A percentile compares a stretch with the other conserved stretches of the same genome.
Conservation (phyloP, 1,140 invertebrate species). For the Cyphomyrmex costatus region DNA sequence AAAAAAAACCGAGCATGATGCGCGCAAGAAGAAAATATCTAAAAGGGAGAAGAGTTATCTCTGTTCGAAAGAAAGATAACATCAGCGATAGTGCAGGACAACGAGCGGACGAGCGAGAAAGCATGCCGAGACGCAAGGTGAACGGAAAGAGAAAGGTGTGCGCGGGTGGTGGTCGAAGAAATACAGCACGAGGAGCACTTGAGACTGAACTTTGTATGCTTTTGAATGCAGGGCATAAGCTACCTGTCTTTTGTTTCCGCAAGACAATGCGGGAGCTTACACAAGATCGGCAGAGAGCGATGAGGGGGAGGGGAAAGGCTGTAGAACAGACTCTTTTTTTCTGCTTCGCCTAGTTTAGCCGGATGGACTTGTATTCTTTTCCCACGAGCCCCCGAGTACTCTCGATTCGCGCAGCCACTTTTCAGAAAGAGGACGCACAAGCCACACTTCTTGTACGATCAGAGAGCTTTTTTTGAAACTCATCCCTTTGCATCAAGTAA, state of each 20-base stretch:
- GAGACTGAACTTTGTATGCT: constrained; percentile 82
- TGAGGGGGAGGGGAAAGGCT: neutral
- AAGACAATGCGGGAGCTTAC: constrained; percentile 80
- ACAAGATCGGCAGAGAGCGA: constrained; percentile 64
- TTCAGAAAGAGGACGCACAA: constrained; percentile 46
- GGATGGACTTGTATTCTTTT: constrained; percentile 66
- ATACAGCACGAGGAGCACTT: constrained; percentile 67
- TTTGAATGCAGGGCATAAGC: constrained; percentile 80
- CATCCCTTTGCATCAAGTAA: neutral
- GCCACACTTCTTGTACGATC: constrained; percentile 65
- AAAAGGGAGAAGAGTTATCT: neutral
- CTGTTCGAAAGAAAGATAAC: constrained; percentile 8
- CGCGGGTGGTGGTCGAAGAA: constrained; percentile 52
- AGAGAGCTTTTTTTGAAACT: constrained; percentile 38
- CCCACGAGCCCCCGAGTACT: constrained; percentile 51
- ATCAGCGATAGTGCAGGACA: neutral
- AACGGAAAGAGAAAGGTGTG: constrained; percentile 32
- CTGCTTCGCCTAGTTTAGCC: constrained; percentile 70
- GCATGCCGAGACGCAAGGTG: constrained; percentile 6
- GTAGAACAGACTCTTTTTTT: constrained; percentile 64
- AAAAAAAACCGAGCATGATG: constrained; percentile 21
- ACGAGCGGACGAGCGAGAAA: constrained; percentile 24
- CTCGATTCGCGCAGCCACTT: constrained; percentile 66
- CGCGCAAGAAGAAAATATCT: neutral
- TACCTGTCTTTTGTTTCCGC: constrained; percentile 81